A percentile compares a stretch with the other conserved stretches of the same genome.
Conservation (phyloP, 2,113 vertebrate species). For the Bubo bubo region DNA sequence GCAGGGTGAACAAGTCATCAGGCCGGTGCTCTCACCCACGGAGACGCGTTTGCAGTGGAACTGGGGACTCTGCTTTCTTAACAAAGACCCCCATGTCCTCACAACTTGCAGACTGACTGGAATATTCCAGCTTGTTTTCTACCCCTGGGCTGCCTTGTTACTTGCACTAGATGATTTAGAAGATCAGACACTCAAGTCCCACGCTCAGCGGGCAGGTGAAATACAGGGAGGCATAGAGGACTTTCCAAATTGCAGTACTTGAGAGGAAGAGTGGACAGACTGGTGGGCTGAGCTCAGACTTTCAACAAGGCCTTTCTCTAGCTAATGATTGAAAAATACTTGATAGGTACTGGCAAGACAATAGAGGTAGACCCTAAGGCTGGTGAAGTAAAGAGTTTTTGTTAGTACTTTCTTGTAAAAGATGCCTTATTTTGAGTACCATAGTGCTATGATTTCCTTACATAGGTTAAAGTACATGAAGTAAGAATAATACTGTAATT, state of each 20-base stretch:
- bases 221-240: background rate
- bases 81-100: background rate
- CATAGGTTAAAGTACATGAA: background rate
- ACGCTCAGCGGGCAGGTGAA: background rate
- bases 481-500: background rate
- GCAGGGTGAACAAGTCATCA: background rate
- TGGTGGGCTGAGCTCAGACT: background rate
- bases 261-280: background rate
- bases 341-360: no score
- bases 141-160: background rate
- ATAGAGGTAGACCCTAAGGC: background rate
- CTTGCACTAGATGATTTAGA: background rate
- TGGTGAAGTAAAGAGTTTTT: background rate
- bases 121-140: background rate
- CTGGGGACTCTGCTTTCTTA: background rate
- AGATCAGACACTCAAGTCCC: background rate
- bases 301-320: background rate
- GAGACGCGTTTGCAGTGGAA: accelerated
- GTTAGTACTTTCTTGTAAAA: background rate
- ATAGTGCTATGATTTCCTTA: background rate
- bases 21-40: background rate
- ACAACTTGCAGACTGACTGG: background rate
- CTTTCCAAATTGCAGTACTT: background rate
- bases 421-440: background rate
- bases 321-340: background rate